Conservation (phyloP, 2,113 vertebrate genomes). For the Apteryx owenii region DNA sequence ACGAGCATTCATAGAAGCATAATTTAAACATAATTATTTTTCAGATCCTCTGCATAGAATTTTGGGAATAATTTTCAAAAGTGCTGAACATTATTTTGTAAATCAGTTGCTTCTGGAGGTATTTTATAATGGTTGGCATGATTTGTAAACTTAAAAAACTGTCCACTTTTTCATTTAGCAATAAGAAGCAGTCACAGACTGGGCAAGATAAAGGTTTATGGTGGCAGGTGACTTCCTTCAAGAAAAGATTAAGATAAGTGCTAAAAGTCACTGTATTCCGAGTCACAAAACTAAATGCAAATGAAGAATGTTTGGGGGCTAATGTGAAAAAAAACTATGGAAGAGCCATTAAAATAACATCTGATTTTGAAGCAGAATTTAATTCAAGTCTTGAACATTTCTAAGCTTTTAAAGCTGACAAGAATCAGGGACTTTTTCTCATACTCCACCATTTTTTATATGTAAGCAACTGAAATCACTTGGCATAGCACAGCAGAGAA, state of each 20-base stretch:
- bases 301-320: not conserved
- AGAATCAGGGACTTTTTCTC: not conserved
- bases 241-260: conserved; percentile 30
- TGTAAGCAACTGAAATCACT: not conserved
- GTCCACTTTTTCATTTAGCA: not conserved
- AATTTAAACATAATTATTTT: not conserved
- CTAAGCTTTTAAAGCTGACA: conserved; percentile 45
- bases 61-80: not conserved
- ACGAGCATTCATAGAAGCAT: not conserved
- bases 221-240: conserved; percentile 22
- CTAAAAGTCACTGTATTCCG: not conserved
- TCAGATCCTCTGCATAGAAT: not conserved
- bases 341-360: conserved; percentile 36
- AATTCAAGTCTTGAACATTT: conserved; percentile 7
- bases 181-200: not conserved
- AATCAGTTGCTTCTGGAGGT: not conserved
- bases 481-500: not conserved
- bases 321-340: not conserved
- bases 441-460: not conserved
- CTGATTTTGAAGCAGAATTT: conserved; percentile 13
- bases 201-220: conserved; percentile 23
- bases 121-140: not conserved
- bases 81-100: not conserved
- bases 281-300: conserved; percentile 31
- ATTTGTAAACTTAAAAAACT: not conserved